Conservation (phyloP, 2,113 vertebrate genomes). For the mouse (Mus musculus) region DNA sequence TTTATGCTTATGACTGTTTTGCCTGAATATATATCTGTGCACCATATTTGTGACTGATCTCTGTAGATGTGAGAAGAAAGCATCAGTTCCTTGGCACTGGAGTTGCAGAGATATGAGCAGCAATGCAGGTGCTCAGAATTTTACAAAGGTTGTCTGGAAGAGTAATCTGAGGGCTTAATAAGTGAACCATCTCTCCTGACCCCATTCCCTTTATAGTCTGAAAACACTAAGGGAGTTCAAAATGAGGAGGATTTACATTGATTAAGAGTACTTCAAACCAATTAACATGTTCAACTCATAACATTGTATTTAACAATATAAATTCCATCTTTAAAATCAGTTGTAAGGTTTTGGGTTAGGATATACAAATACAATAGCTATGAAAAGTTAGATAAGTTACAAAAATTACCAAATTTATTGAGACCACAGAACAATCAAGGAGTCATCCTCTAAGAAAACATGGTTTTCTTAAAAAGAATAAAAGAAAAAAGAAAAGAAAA, state of each 20-base stretch:
- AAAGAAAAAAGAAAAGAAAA: too few species aligned
- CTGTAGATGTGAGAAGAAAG: neutral
- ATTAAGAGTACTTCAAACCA: neutral
- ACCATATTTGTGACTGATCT: neutral
- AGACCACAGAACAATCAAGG: neutral
- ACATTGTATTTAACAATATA: neutral
- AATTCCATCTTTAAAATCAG: neutral
- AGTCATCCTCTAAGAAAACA: neutral
- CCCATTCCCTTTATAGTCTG: neutral
- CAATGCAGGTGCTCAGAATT: neutral
- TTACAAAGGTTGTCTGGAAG: neutral
- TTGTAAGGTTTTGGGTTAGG: neutral
- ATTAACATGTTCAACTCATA: constrained; percentile 8
- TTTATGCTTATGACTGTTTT: neutral
- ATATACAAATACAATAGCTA: neutral
- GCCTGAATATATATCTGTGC: neutral
- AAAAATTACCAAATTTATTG: neutral
- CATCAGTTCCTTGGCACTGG: neutral
- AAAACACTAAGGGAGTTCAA: neutral
- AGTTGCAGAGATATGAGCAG: neutral
- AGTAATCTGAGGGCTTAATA: neutral
- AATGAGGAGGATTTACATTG: neutral
- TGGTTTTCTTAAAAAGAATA: neutral
- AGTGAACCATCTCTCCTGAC: neutral
- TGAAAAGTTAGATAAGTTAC: neutral